Evolutionary conservation across 2,797 vertebrate genomes (phyloP).

Genomic region (Antrozous pallidus): DNA sequence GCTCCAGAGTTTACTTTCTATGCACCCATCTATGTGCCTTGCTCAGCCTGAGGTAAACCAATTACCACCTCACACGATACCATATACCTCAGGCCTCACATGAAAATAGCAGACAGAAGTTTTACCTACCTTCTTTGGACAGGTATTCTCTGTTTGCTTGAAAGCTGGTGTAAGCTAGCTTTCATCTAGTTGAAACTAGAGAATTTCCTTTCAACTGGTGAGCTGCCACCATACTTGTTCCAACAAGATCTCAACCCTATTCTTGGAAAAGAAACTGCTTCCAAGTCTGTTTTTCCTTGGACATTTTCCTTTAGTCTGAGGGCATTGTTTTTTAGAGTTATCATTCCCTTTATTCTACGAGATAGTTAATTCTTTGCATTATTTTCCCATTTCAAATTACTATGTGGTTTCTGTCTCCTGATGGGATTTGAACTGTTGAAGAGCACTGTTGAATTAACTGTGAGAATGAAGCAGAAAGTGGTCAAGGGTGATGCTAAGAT

Average conservation of each 20-base stretch:
- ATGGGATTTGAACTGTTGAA: not conserved
- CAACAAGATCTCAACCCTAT: not conserved
- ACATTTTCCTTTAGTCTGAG: not conserved
- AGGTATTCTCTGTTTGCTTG: not conserved
- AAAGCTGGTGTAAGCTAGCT: not conserved
- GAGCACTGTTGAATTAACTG: not conserved
- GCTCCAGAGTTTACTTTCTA: not conserved
- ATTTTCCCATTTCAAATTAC: slow-evolving; percentile 7
- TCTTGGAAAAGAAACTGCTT: not conserved
- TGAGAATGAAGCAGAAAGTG: not conserved
- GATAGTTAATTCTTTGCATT: not conserved
- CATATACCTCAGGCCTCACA: not conserved
- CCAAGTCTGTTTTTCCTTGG: not conserved
- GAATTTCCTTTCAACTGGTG: not conserved
- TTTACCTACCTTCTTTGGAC: not conserved
- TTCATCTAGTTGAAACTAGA: not conserved
- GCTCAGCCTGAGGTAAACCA: not conserved
- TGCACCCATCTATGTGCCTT: not conserved
- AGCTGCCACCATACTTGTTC: not conserved
- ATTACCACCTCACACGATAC: not conserved
- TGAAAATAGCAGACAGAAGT: not conserved
- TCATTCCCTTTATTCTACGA: not conserved
- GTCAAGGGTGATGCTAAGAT: not conserved
- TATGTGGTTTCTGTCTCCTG: not conserved
- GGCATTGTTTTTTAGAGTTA: not conserved